A percentile compares a stretch with the other conserved stretches of the same genome.
Evolutionary conservation across 1,140 invertebrate genomes (phyloP).

Genomic region (Drosophila repleta): DNA sequence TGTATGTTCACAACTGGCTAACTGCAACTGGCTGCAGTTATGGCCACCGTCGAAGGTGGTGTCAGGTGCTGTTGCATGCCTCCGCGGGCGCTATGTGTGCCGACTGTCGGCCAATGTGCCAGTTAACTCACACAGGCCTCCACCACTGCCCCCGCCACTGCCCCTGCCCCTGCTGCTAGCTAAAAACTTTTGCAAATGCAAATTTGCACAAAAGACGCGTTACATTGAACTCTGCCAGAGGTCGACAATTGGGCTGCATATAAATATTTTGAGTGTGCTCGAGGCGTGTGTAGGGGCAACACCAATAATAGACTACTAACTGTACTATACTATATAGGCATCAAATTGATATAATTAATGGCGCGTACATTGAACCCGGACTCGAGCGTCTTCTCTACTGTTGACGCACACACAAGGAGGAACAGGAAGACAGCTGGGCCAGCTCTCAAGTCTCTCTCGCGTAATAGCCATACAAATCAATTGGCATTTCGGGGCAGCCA

Average conservation of each 20-base stretch:
- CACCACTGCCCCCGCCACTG: not conserved
- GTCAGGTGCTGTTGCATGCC: constrained; percentile 64
- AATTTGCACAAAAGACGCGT: constrained; percentile 40
- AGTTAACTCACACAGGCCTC: constrained; percentile 32
- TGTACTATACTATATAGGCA: constrained; percentile 4
- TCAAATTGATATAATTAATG: constrained; percentile 61
- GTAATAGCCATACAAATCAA: constrained; percentile 60
- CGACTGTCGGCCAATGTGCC: constrained; percentile 58
- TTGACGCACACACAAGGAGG: constrained; percentile 47
- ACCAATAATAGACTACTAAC: constrained; percentile 11
- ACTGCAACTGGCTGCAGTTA: constrained; percentile 42
- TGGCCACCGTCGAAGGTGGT: constrained; percentile 24
- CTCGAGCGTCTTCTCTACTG: constrained; percentile 17
- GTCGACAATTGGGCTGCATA: constrained; percentile 9
- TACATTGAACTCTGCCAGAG: constrained; percentile 44
- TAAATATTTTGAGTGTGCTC: constrained; percentile 23
- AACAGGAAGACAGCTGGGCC: constrained; percentile 49
- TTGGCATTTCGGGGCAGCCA: constrained; percentile 36
- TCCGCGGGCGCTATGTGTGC: constrained; percentile 40
- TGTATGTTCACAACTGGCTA: constrained; percentile 22
- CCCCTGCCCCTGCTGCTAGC: not conserved
- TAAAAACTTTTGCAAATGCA: constrained; percentile 61
- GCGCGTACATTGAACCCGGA: constrained; percentile 67
- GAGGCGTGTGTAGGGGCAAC: not conserved
- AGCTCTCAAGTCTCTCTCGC: constrained; percentile 54